A percentile compares a stretch with the other conserved stretches of the same genome.
These are phyloP conservation scores for Sepioteuthis lessoniana DNA, from an alignment of 2,888 invertebrate species.

Conservation along the genomic window DNA sequence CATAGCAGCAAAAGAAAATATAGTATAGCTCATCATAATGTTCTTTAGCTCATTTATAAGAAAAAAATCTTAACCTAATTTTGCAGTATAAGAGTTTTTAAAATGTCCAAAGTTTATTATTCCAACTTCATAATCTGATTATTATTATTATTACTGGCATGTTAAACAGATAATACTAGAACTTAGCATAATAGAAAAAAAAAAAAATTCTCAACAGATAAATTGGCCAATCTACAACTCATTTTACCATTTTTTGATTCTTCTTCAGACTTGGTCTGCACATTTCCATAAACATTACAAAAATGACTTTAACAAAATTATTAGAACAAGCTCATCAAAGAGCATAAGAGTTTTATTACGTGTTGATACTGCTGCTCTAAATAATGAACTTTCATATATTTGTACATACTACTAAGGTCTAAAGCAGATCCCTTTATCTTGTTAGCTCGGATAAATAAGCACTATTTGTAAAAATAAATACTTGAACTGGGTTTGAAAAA, in stretches of 20 bases:
- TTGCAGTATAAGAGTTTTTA: background rate
- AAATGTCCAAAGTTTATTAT: background rate
- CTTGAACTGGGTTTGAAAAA: too few species aligned
- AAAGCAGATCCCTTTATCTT: too few species aligned
- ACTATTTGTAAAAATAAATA: too few species aligned
- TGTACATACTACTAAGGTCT: too few species aligned
- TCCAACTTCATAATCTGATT: background rate
- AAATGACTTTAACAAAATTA: background rate
- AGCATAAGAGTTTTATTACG: too few species aligned
- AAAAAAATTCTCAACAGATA: background rate
- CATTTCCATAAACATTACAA: background rate
- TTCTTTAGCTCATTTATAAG: background rate
- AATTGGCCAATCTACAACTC: background rate
- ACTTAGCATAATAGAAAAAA: too few species aligned
- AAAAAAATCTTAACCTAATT: background rate
- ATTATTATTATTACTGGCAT: background rate
- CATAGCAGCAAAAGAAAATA: background rate
- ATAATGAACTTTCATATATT: too few species aligned
- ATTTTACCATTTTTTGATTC: background rate
- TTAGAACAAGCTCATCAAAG: too few species aligned
- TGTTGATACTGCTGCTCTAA: too few species aligned
- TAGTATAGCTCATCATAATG: background rate
- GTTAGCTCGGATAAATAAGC: too few species aligned
- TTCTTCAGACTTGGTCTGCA: background rate
- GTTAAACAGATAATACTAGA: too few species aligned